Evolutionary conservation across 2,797 vertebrate species (phyloP).

Genomic region (Perdix hodgsoniae): DNA sequence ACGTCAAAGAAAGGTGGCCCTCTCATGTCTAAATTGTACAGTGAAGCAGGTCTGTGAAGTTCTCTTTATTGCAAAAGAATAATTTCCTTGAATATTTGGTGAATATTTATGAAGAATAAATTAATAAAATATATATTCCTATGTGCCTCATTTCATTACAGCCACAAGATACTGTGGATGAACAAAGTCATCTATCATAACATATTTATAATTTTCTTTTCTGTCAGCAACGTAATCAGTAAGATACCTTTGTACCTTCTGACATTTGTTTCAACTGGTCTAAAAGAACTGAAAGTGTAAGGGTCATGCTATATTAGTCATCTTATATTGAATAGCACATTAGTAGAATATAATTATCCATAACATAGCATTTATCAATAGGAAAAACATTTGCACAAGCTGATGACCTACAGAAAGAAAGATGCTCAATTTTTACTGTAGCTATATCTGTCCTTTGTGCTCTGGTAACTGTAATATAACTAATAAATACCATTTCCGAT

Average conservation of each 20-base stretch:
- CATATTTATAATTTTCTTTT: neutral
- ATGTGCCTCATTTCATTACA: neutral
- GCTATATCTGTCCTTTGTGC: neutral
- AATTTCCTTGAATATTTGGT: neutral
- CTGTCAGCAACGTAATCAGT: neutral
- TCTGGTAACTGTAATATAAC: neutral
- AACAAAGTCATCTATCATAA: neutral
- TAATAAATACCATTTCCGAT: neutral
- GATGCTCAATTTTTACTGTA: neutral
- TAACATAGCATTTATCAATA: neutral
- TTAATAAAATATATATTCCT: neutral
- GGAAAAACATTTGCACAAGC: neutral
- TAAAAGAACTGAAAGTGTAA: neutral
- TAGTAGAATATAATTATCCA: neutral
- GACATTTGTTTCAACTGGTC: neutral
- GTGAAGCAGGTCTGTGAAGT: neutral
- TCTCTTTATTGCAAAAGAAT: neutral
- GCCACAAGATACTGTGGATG: neutral
- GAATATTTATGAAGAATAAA: neutral
- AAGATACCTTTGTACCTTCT: neutral
- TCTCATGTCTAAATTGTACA: neutral
- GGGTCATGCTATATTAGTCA: neutral
- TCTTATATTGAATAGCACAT: neutral
- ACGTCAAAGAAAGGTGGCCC: neutral
- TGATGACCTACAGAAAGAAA: neutral